phyloP scores from a whole-genome alignment of 2,113 vertebrate species.

The Chloropsis hardwickii region DNA sequence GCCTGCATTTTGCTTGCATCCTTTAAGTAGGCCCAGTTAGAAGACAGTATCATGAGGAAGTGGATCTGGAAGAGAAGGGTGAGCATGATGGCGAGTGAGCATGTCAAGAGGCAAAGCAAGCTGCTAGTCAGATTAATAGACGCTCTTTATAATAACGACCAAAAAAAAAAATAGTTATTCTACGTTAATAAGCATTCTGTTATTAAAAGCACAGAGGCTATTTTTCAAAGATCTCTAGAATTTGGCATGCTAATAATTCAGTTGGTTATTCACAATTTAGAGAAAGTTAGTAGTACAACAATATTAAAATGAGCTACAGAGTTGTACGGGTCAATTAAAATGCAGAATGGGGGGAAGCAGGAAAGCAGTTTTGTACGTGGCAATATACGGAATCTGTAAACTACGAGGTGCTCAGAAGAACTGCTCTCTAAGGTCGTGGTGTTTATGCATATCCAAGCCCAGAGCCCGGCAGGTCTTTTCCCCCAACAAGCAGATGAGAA shows the following conservation, averaged over 20 bases:
- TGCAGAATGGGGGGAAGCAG: constrained; percentile 28
- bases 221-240: constrained; percentile 38
- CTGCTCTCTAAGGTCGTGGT: background rate
- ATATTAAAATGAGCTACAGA: constrained; percentile 53
- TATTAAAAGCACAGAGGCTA: constrained; percentile 51
- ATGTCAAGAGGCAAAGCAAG: constrained; percentile 93
- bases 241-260: constrained; percentile 67
- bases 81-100: constrained; percentile 95
- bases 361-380: constrained; percentile 11
- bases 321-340: constrained; percentile 34
- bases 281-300: constrained; percentile 76
- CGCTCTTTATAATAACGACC: constrained; percentile 22
- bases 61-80: constrained; percentile 99
- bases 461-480: constrained; percentile 4
- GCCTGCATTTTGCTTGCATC: constrained; percentile 98
- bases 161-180: constrained; percentile 61
- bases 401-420: constrained; percentile 43
- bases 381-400: background rate
- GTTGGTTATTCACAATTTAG: constrained; percentile 60
- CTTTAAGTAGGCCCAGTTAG: constrained; percentile 99
- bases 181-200: constrained; percentile 65
- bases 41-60: constrained; percentile 99
- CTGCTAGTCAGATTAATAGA: constrained; percentile 85
- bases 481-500: constrained; percentile 56
- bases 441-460: constrained; percentile 7